A percentile compares a stretch with the other conserved stretches of the same genome.
Conservation (phyloP, 2,113 vertebrate genomes). For the Podarcis cretensis region DNA sequence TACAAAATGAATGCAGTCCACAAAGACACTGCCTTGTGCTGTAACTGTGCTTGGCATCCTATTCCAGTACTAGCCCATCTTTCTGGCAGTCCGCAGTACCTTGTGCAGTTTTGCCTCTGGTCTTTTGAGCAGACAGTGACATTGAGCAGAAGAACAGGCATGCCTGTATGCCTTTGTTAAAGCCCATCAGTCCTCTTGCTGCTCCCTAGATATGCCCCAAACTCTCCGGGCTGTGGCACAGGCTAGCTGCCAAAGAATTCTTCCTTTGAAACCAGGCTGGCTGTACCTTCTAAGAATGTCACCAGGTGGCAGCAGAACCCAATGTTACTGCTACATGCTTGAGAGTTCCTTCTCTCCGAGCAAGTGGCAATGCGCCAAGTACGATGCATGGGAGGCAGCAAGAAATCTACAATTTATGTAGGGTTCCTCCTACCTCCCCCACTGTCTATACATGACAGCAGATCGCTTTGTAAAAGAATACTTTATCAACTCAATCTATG, state of each 20-base stretch:
- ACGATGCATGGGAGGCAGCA: neutral
- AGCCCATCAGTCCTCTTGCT: neutral
- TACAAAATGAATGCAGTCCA: neutral
- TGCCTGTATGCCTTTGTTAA: too few relatives aligned
- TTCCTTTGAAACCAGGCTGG: neutral
- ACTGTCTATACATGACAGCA: neutral
- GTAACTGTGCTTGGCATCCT: neutral
- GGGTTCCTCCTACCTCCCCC: neutral
- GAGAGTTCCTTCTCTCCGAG: neutral
- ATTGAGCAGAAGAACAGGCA: neutral
- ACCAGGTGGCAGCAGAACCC: neutral
- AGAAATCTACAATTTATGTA: neutral
- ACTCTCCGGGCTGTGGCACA: neutral
- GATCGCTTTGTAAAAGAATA: neutral
- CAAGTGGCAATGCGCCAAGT: neutral
- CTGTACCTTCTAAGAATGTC: neutral
- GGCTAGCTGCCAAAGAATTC: neutral
- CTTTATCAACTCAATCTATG: neutral
- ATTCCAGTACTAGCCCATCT: too few relatives aligned
- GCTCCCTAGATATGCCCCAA: neutral
- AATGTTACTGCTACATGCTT: neutral
- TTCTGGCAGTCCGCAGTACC: too few relatives aligned
- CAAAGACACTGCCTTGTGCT: neutral
- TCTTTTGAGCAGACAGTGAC: too few relatives aligned
- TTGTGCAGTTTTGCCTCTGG: too few relatives aligned